These are phyloP conservation scores for Thereva unica DNA, from an alignment of 2,888 invertebrate genomes.

Conservation along the genomic window DNA sequence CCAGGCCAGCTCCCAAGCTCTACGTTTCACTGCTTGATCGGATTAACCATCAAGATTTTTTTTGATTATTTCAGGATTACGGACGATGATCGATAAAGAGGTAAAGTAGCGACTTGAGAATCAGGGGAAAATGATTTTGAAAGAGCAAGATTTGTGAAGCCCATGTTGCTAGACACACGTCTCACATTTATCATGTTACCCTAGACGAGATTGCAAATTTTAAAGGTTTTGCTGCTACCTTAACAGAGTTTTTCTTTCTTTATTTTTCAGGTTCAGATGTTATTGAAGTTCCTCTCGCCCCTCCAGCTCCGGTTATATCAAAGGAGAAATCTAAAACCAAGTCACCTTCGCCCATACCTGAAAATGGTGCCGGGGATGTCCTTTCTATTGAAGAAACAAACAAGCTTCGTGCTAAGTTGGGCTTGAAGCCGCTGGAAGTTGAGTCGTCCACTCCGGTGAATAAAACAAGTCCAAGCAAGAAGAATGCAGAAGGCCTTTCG, in stretches of 20 bases:
- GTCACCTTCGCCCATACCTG: slow-evolving; percentile 54
- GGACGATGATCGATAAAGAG: neutral
- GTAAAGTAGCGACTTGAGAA: neutral
- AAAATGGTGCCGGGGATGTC: slow-evolving; percentile 60
- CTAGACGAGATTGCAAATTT: too few species aligned
- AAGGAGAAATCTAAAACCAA: slow-evolving; percentile 6
- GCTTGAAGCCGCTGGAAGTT: slow-evolving; percentile 87
- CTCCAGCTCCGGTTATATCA: slow-evolving; percentile 43
- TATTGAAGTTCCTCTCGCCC: slow-evolving; percentile 56
- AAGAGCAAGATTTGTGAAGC: neutral
- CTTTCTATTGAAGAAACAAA: slow-evolving; percentile 86
- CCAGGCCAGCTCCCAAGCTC: slow-evolving; percentile 35
- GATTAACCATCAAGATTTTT: slow-evolving; percentile 39
- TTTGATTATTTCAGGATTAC: slow-evolving; percentile 34
- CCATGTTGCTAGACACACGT: too few species aligned
- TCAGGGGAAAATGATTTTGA: neutral
- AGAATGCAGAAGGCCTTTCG: slow-evolving; percentile 65
- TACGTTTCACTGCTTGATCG: slow-evolving; percentile 14
- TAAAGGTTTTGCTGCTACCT: neutral
- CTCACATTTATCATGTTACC: too few species aligned
- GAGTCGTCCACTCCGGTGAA: slow-evolving; percentile 48
- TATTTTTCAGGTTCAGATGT: slow-evolving; percentile 57
- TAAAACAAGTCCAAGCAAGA: slow-evolving; percentile 40
- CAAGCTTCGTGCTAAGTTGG: slow-evolving; percentile 87
- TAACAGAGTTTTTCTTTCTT: neutral